These are phyloP conservation scores for Tupaia tana DNA, from an alignment of 2,113 vertebrate genomes.

Conservation along the genomic window DNA sequence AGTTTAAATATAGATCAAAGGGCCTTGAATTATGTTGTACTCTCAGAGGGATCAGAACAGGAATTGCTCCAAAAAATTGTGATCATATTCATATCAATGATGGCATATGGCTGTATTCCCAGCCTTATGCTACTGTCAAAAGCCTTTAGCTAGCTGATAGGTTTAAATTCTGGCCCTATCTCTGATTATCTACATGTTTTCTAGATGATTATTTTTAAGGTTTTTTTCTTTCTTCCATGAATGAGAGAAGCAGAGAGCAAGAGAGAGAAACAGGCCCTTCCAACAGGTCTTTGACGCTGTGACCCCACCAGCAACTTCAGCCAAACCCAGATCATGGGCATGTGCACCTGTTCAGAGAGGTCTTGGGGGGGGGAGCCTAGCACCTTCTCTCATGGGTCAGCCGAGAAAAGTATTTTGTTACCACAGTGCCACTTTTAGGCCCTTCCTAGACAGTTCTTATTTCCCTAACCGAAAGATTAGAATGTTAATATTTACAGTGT, in stretches of 20 bases:
- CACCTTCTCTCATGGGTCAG: no score
- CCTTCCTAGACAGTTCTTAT: conserved; percentile 16
- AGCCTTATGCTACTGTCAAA: neutral
- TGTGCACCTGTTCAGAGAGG: no score
- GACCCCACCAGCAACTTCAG: no score
- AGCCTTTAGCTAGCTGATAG: neutral
- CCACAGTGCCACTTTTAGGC: no score
- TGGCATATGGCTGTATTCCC: neutral
- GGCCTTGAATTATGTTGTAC: conserved; percentile 33
- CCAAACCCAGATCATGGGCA: no score
- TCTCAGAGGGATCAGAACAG: conserved; percentile 12
- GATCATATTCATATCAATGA: neutral
- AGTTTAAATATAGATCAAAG: conserved; percentile 54
- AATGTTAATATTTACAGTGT: conserved; percentile 4
- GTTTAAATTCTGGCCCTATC: neutral
- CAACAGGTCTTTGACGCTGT: no score
- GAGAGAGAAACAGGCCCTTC: no score
- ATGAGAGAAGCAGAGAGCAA: no score
- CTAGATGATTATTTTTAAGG: neutral
- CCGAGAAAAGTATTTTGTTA: no score
- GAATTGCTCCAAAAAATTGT: conserved; percentile 18
- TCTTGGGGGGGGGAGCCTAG: no score
- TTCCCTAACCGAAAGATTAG: conserved; percentile 23
- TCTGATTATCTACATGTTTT: conserved; percentile 42
- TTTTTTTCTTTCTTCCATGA: no score